Percentiles rank a stretch among this genome's conserved stretches.
These are phyloP conservation scores for Crioceris asparagi DNA, from an alignment of 2,888 invertebrate genomes.

Conservation along the genomic window DNA sequence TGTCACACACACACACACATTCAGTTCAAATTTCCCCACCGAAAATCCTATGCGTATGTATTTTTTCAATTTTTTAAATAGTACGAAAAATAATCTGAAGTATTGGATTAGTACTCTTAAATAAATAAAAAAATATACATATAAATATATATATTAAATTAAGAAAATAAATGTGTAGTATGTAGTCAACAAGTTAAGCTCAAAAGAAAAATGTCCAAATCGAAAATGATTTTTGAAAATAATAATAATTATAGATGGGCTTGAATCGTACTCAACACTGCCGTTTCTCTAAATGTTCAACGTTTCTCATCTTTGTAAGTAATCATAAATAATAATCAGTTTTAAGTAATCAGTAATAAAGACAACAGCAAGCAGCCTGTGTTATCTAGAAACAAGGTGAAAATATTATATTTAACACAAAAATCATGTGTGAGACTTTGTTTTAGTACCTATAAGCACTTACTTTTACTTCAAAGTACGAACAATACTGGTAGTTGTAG, in stretches of 20 bases:
- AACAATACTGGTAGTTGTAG: too few relatives aligned
- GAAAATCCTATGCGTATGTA: not conserved
- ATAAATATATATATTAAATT: constrained; percentile 1
- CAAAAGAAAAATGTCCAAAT: constrained; percentile 32
- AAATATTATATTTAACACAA: too few relatives aligned
- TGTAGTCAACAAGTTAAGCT: constrained; percentile 22
- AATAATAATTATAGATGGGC: constrained; percentile 28
- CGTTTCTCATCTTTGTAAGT: constrained; percentile 11
- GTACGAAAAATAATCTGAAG: too few relatives aligned
- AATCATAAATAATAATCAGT: constrained; percentile 1
- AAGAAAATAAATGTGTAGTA: constrained; percentile 11
- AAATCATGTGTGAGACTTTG: too few relatives aligned
- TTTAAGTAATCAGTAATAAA: too few relatives aligned
- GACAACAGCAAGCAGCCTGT: too few relatives aligned
- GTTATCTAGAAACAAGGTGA: too few relatives aligned
- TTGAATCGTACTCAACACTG: constrained; percentile 35
- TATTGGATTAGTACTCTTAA: not conserved
- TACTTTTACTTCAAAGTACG: too few relatives aligned
- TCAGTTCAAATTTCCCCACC: too few relatives aligned
- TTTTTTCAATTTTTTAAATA: not conserved
- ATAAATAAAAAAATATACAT: not conserved
- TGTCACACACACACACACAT: too few relatives aligned
- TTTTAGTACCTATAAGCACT: too few relatives aligned
- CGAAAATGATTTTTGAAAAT: constrained; percentile 17
- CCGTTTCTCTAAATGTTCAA: constrained; percentile 32